phyloP scores from a whole-genome alignment of 1,140 invertebrate genomes.

The Zaprionus ghesquierei region DNA sequence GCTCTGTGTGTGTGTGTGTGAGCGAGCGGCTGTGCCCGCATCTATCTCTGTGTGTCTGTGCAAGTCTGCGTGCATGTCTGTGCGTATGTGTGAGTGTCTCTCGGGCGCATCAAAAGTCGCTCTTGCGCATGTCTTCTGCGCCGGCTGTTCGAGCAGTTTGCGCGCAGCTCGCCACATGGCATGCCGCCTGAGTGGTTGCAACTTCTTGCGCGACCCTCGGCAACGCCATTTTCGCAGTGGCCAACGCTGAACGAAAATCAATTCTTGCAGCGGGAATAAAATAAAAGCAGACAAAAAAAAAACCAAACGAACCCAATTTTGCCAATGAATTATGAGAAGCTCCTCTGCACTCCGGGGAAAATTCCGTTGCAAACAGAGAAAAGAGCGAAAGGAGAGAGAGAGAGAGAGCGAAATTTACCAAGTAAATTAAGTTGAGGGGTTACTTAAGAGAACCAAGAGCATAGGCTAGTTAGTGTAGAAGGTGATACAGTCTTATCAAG shows the following conservation, averaged over 20 bases:
- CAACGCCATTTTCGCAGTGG: slow-evolving; percentile 65
- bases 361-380: not conserved
- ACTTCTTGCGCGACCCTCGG: slow-evolving; percentile 42
- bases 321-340: slow-evolving; percentile 8
- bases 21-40: slow-evolving; percentile 45
- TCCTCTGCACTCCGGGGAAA: not conserved
- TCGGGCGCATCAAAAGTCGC: slow-evolving; percentile 57
- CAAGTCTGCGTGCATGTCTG: slow-evolving; percentile 1
- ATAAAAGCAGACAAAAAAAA: slow-evolving; percentile 22
- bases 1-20: slow-evolving; percentile 30
- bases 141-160: slow-evolving; percentile 48
- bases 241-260: slow-evolving; percentile 68
- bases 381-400: not conserved
- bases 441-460: not conserved
- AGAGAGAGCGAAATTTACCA: not conserved
- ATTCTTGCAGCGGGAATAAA: slow-evolving; percentile 40
- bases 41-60: slow-evolving; percentile 47
- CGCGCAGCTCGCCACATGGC: not conserved
- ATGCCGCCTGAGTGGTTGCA: not conserved
- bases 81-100: slow-evolving; percentile 55
- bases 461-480: not conserved
- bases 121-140: slow-evolving; percentile 77
- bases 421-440: not conserved
- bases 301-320: slow-evolving; percentile 7
- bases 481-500: too few species aligned